These are phyloP conservation scores for Dorcus parallelipipedus DNA, from an alignment of 2,888 invertebrate species.

Conservation along the genomic window DNA sequence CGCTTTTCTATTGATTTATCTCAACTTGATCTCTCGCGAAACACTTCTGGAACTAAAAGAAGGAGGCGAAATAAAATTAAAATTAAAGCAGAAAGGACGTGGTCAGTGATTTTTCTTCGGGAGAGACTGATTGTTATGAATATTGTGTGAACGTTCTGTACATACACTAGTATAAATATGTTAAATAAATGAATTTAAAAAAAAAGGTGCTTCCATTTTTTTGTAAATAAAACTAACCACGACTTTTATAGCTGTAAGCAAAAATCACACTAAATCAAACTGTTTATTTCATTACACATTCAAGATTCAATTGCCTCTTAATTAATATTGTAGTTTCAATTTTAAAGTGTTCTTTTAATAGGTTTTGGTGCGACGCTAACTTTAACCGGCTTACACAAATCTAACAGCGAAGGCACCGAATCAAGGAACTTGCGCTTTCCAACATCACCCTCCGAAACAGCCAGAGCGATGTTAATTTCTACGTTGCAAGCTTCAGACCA, in stretches of 20 bases:
- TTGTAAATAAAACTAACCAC: constrained; percentile 13
- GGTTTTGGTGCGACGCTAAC: constrained; percentile 86
- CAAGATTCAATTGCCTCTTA: neutral
- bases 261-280: constrained; percentile 5
- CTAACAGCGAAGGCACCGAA: constrained; percentile 61
- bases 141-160: constrained; percentile 44
- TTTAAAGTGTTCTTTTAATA: constrained; percentile 61
- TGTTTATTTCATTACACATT: neutral
- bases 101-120: constrained; percentile 16
- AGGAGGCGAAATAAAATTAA: too few relatives aligned
- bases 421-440: constrained; percentile 47
- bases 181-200: constrained; percentile 38
- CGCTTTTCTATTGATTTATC: too few relatives aligned
- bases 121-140: constrained; percentile 22
- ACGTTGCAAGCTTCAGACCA: constrained; percentile 91
- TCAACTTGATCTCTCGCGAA: too few relatives aligned
- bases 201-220: constrained; percentile 16
- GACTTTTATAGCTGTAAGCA: too few relatives aligned
- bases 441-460: constrained; percentile 61
- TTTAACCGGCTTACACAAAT: constrained; percentile 82
- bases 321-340: neutral
- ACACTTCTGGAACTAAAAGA: too few relatives aligned
- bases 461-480: constrained; percentile 79
- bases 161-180: constrained; percentile 45
- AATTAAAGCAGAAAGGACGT: too few relatives aligned